phyloP scores from a whole-genome alignment of 2,113 vertebrate species.

The Oreochromis aureus region DNA sequence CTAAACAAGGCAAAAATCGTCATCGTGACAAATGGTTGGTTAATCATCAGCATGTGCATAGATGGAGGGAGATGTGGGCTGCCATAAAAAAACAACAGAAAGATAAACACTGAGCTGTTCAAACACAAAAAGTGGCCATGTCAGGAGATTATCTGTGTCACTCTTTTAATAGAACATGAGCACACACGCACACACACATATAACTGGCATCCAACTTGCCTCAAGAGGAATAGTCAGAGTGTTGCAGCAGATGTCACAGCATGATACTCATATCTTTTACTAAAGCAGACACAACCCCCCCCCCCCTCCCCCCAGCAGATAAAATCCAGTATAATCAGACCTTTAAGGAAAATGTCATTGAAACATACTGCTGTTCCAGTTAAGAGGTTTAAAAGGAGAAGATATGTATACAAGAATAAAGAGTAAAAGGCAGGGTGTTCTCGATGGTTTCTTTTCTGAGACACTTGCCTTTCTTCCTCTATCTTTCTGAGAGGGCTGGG shows the following conservation, averaged over 20 bases:
- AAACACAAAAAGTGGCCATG: constrained; percentile 5
- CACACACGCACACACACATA: background rate
- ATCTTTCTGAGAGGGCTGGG: background rate
- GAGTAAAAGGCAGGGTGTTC: background rate
- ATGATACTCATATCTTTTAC: background rate
- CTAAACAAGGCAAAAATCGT: background rate
- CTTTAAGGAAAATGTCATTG: background rate
- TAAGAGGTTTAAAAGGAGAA: background rate
- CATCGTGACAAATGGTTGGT: background rate
- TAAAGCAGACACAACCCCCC: background rate
- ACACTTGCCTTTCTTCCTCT: background rate
- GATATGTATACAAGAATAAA: background rate
- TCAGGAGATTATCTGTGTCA: constrained; percentile 4
- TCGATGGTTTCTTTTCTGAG: background rate
- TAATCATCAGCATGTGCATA: background rate
- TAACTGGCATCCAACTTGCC: background rate
- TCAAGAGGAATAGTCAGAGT: background rate
- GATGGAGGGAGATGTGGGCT: background rate
- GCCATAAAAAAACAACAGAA: background rate
- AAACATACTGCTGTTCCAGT: background rate
- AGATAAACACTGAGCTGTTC: constrained; percentile 19
- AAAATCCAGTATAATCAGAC: constrained; percentile 1
- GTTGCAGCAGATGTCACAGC: constrained; percentile 42
- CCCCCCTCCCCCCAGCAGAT: background rate
- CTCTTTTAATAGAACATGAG: constrained; percentile 13